Evolutionary conservation across 1,140 invertebrate species (phyloP), one percentile per base, ranked within the genome.

Genomic region (Drosophila mayri): DNA sequence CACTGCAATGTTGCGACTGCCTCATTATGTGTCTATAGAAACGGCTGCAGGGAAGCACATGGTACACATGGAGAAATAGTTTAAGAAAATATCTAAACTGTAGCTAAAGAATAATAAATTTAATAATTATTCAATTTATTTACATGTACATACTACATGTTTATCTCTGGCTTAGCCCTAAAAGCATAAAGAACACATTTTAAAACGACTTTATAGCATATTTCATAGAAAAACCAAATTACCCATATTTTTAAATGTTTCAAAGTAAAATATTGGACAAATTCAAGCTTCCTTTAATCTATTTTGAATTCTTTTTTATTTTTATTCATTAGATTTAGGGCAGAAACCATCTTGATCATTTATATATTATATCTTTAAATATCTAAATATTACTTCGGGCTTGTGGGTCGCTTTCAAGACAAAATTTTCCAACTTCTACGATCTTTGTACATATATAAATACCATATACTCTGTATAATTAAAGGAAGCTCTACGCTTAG

Each of bases 11-110:
- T 57, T 64, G 60, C 41, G 40, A 60, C 38, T 46, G 61, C 55
- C 44, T 85, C 70, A 82, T 86, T 87, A 82, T 14, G 59, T 30
- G 9, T 38, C 82, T 82, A 82, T 76, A 59, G 44, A 67, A 37
- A 28, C 25, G 14, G 61, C 14, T 14, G 0, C 22, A 4, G 12
- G 22, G 2, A 8, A 22, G 6, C 30, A 46, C 61, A 43, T 14
- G 22, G 40, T 1, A 10, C 37, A 46, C 22, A 14, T 20, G 35
- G 35, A 11, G 11, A 11, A 28, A 7, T 14, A 2, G 0, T 0
- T 14, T 37, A 14, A 5, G 37, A 37, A 37, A 14, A 3, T 4
- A 37, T 37, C 5, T 0, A 14, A 14, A 37, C 12, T 14, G 1
- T 0, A 14, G 28, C 28, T 28, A 4, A 28, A 28, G 28, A 30